Conservation (phyloP, 2,888 invertebrate species). For the Drosophila mercatorum region DNA sequence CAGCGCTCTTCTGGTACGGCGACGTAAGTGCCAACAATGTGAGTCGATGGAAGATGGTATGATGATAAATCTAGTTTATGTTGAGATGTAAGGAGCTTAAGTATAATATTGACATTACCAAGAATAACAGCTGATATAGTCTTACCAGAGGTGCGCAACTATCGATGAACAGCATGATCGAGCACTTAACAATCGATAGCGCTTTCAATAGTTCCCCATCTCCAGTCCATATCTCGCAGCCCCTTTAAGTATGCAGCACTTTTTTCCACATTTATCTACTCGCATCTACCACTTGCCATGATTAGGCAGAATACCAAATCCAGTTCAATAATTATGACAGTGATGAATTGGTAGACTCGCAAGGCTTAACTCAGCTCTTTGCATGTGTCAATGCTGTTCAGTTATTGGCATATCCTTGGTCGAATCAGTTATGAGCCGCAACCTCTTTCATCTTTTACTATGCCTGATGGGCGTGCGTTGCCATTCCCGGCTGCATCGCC, state of each 20-base stretch:
- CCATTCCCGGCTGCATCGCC: slow-evolving; percentile 11
- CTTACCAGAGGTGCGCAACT: no score
- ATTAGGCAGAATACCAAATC: not conserved
- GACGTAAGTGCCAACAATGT: slow-evolving; percentile 75
- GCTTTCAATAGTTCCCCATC: no score
- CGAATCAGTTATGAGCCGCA: not conserved
- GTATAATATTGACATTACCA: not conserved
- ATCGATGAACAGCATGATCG: no score
- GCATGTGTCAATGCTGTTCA: not conserved
- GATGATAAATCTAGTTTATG: not conserved
- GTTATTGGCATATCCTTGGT: slow-evolving; percentile 9
- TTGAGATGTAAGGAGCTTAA: not conserved
- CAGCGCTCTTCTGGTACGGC: slow-evolving; percentile 68
- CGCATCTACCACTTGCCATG: not conserved
- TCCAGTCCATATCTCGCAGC: not conserved
- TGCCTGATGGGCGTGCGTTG: slow-evolving; percentile 40
- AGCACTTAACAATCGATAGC: no score
- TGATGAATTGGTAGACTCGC: slow-evolving; percentile 20
- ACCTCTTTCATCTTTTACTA: slow-evolving; percentile 24
- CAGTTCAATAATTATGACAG: slow-evolving; percentile 21
- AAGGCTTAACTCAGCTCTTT: not conserved
- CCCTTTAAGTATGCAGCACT: not conserved
- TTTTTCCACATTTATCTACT: not conserved
- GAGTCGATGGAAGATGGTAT: slow-evolving; percentile 40
- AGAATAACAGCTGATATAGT: no score